Evolutionary conservation across 2,797 vertebrate species (phyloP).

Genomic region (Leptodactylus fallax): DNA sequence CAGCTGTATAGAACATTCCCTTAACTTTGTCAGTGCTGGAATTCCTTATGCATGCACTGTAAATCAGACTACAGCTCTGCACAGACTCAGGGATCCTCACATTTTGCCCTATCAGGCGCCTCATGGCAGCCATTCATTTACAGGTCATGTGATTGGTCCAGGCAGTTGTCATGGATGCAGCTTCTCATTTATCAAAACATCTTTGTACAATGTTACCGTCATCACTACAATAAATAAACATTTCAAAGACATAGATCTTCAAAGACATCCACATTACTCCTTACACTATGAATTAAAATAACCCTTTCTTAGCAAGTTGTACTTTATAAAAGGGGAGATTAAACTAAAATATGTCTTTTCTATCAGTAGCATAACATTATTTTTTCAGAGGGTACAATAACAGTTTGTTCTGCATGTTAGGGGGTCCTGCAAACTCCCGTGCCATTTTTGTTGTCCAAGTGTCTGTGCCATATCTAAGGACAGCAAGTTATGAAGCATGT

Average conservation of each 20-base stretch:
- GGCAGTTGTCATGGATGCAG: slow-evolving; percentile 50
- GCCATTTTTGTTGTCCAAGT: too few species aligned
- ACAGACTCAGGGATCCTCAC: not conserved
- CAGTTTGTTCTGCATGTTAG: not conserved
- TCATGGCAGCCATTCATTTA: slow-evolving; percentile 26
- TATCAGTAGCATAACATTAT: too few species aligned
- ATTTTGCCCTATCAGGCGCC: slow-evolving; percentile 11
- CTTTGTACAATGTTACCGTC: slow-evolving; percentile 39
- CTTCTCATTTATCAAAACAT: slow-evolving; percentile 43
- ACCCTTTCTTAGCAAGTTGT: slow-evolving; percentile 2
- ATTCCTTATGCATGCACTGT: slow-evolving; percentile 39
- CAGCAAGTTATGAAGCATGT: too few species aligned
- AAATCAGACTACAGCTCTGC: slow-evolving; percentile 33
- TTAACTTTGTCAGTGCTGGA: slow-evolving; percentile 43
- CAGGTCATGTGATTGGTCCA: slow-evolving; percentile 13
- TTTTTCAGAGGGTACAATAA: not conserved
- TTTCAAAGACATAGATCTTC: slow-evolving; percentile 44
- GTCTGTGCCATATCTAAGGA: too few species aligned
- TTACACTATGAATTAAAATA: slow-evolving; percentile 2
- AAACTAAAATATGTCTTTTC: not conserved
- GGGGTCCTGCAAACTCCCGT: too few species aligned
- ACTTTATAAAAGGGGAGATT: not conserved
- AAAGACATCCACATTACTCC: not conserved
- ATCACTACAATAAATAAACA: slow-evolving; percentile 12
- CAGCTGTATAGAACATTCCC: slow-evolving; percentile 49